Conservation (phyloP, 2,113 vertebrate genomes). For the Excalfactoria chinensis region DNA sequence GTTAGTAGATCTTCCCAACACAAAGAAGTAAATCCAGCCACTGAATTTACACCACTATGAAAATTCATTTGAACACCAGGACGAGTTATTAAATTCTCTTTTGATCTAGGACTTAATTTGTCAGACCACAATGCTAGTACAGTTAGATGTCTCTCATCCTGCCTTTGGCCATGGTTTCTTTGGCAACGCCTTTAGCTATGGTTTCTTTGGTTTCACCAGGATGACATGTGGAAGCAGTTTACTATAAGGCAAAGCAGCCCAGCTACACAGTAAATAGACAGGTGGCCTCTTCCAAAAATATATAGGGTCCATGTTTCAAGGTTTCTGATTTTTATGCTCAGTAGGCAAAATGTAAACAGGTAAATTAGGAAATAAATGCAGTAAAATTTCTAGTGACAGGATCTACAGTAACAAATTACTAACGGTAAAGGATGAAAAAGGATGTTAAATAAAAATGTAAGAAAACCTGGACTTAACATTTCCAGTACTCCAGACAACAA, state of each 20-base stretch:
- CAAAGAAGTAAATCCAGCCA: neutral
- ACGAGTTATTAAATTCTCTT: neutral
- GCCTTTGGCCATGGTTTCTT: neutral
- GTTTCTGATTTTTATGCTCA: neutral
- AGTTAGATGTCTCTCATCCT: neutral
- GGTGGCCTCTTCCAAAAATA: neutral
- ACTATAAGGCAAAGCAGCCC: neutral
- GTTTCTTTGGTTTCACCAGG: neutral
- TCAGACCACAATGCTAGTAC: neutral
- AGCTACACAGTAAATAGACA: rapidly evolving
- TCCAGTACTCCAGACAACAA: neutral
- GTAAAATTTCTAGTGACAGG: neutral
- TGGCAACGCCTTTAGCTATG: neutral
- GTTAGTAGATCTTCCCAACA: neutral
- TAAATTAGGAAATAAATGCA: neutral
- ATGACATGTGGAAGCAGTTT: neutral
- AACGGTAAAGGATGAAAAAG: neutral
- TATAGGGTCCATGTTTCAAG: neutral
- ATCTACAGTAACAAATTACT: neutral
- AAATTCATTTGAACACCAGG: neutral
- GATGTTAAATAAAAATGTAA: neutral
- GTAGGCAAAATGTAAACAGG: neutral
- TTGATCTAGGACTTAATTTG: neutral
- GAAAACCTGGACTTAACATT: neutral
- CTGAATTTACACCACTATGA: neutral